Conservation (phyloP, 2,797 vertebrate species). For the Ctenopoma kingsleyae region DNA sequence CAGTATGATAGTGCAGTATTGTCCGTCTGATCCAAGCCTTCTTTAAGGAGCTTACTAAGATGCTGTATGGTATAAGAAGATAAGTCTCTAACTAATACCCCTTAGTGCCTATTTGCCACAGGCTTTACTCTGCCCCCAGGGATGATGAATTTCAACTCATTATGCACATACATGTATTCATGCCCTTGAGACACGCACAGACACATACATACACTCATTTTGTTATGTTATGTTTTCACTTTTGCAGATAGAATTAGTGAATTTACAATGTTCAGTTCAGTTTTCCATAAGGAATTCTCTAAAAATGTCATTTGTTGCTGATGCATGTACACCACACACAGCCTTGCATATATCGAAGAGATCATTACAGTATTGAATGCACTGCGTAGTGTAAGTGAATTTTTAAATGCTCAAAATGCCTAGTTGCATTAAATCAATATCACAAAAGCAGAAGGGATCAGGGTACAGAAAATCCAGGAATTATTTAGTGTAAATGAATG, state of each 20-base stretch:
- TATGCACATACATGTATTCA: slow-evolving; percentile 55
- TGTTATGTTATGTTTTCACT: background rate
- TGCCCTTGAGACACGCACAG: slow-evolving; percentile 44
- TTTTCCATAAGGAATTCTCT: slow-evolving; percentile 36
- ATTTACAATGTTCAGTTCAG: slow-evolving; percentile 44
- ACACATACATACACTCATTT: background rate
- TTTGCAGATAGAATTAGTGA: slow-evolving; percentile 26
- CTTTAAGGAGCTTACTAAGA: slow-evolving; percentile 78
- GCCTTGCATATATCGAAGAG: slow-evolving; percentile 32
- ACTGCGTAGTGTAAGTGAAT: slow-evolving; percentile 54
- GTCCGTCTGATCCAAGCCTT: slow-evolving; percentile 73
- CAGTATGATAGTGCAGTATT: slow-evolving; percentile 64
- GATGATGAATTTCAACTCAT: slow-evolving; percentile 55
- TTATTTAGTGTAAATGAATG: slow-evolving; percentile 82
- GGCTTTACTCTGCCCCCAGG: slow-evolving; percentile 52
- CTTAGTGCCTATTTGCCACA: slow-evolving; percentile 60
- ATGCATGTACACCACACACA: slow-evolving; percentile 12
- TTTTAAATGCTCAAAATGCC: slow-evolving; percentile 62
- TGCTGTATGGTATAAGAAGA: slow-evolving; percentile 72
- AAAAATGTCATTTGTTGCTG: slow-evolving; percentile 38
- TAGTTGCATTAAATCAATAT: slow-evolving; percentile 82
- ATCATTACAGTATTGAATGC: slow-evolving; percentile 62
- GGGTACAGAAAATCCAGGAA: slow-evolving; percentile 76
- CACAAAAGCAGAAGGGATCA: slow-evolving; percentile 74
- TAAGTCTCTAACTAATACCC: slow-evolving; percentile 76